Conservation (phyloP, 2,797 vertebrate species). For the Anniella stebbinsi region DNA sequence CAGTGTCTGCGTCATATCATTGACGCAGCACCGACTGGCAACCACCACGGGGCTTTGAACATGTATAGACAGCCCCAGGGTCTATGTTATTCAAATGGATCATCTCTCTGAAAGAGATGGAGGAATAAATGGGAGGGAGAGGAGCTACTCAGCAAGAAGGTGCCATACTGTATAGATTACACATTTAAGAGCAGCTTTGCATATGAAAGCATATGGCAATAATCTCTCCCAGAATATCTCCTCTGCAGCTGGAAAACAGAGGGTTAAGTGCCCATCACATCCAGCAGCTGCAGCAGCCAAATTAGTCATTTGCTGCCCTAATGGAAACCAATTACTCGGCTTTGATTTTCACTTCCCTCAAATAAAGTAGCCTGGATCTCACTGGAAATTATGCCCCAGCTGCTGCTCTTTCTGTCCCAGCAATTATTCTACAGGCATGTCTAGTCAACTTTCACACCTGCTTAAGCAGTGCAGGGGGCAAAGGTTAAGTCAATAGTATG, state of each 20-base stretch:
- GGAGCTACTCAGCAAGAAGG: neutral
- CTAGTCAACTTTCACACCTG: neutral
- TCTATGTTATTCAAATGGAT: neutral
- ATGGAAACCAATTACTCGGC: slow-evolving; percentile 68
- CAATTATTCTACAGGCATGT: neutral
- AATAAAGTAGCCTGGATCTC: neutral
- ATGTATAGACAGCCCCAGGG: no score
- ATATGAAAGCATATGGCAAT: slow-evolving; percentile 10
- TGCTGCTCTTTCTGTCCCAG: neutral
- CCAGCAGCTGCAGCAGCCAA: slow-evolving; percentile 43
- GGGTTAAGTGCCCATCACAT: slow-evolving; percentile 57
- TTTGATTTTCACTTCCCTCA: slow-evolving; percentile 28
- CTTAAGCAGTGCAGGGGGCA: neutral
- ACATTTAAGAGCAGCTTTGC: neutral
- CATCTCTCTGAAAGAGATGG: neutral
- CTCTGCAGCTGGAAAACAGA: neutral
- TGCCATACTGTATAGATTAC: neutral
- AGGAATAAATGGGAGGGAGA: neutral
- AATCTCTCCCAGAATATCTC: neutral
- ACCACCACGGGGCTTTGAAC: no score
- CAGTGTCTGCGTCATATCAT: no score
- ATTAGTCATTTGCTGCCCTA: slow-evolving; percentile 68
- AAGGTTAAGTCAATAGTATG: slow-evolving; percentile 4
- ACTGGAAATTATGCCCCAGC: slow-evolving; percentile 45
- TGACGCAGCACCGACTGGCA: no score